phyloP scores from a whole-genome alignment of 2,888 invertebrate species.

The Epistrophe eligans region DNA sequence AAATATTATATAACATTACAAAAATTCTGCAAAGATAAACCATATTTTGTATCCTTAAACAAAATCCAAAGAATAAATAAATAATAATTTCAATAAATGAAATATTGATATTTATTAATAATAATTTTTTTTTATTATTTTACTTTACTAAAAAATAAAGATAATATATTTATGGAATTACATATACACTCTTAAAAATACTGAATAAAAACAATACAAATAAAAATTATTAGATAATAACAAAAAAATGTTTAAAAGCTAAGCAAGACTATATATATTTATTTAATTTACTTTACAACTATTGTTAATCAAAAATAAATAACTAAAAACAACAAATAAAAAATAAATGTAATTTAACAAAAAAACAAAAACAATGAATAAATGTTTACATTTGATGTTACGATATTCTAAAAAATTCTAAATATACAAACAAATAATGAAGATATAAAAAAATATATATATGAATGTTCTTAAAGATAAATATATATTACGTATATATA shows the following conservation, averaged over 20 bases:
- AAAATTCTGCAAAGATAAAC: too few relatives aligned
- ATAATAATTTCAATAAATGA: too few relatives aligned
- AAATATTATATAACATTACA: neutral
- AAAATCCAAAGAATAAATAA: too few relatives aligned
- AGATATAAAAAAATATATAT: neutral
- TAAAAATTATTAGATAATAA: neutral
- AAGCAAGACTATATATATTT: neutral
- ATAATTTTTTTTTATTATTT: neutral
- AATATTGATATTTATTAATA: too few relatives aligned
- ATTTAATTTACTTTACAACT: neutral
- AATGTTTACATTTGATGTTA: constrained; percentile 3
- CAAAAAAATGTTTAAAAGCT: too few relatives aligned
- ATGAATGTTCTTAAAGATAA: neutral
- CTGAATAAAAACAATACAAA: neutral
- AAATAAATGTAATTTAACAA: neutral
- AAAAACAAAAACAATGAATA: neutral
- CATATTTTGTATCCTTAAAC: too few relatives aligned
- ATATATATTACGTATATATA: neutral
- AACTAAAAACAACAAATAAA: neutral
- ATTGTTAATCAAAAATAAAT: neutral
- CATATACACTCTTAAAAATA: neutral
- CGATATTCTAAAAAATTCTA: constrained; percentile 26
- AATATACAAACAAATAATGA: constrained; percentile 22
- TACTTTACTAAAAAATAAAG: neutral
- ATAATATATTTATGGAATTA: constrained; percentile 1